Percentiles rank a stretch among this genome's conserved stretches.
These are phyloP conservation scores for Alosa sapidissima DNA, from an alignment of 2,797 vertebrate species.

Conservation along the genomic window DNA sequence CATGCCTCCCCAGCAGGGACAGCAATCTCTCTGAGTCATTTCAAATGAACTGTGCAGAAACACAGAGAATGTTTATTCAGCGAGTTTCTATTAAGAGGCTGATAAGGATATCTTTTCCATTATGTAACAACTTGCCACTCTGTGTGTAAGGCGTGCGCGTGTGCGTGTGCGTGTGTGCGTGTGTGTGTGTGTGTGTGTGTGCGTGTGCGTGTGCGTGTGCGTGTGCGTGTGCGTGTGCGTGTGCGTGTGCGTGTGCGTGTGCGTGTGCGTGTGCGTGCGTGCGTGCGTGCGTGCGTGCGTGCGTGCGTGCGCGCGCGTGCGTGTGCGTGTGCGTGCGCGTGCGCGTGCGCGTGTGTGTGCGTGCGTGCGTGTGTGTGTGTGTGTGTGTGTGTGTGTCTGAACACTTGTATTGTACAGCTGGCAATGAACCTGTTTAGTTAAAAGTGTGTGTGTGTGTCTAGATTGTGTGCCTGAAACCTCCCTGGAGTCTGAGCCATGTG, in stretches of 20 bases:
- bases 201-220: neutral
- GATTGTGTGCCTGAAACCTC: slow-evolving; percentile 87
- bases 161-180: neutral
- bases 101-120: neutral
- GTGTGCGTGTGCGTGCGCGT: neutral
- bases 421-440: neutral
- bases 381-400: neutral
- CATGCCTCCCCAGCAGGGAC: neutral
- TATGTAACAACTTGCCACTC: neutral
- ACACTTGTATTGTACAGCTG: too few species aligned
- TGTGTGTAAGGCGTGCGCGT: neutral
- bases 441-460: slow-evolving; percentile 56
- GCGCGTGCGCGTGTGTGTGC: slow-evolving; percentile 26
- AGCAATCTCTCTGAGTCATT: too few species aligned
- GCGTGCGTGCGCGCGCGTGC: slow-evolving; percentile 28
- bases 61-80: neutral
- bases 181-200: neutral
- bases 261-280: slow-evolving; percentile 29
- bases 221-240: slow-evolving; percentile 30
- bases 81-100: neutral
- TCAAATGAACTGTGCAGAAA: neutral
- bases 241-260: slow-evolving; percentile 30
- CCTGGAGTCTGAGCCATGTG: slow-evolving; percentile 83
- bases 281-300: slow-evolving; percentile 27
- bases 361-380: slow-evolving; percentile 36